Percentiles rank a stretch among this genome's conserved stretches.
Conservation (phyloP, 2,113 vertebrate species). For the Neodontobutis hainanensis region DNA sequence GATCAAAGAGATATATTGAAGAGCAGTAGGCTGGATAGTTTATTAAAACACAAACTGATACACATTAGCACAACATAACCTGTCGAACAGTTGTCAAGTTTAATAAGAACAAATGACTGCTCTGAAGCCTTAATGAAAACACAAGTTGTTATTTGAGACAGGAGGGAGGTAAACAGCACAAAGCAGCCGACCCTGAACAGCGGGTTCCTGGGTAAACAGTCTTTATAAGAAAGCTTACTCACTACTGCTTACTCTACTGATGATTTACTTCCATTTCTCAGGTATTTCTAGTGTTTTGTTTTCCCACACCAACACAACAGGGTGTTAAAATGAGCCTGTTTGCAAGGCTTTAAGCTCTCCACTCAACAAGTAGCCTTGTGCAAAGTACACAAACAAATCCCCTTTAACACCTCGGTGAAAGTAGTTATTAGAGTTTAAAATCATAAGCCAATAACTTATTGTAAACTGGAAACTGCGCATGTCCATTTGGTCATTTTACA, state of each 20-base stretch:
- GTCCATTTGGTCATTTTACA: background rate
- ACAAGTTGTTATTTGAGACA: constrained; percentile 22
- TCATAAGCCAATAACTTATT: background rate
- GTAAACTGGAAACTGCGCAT: background rate
- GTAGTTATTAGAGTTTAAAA: constrained; percentile 7
- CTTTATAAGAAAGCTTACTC: constrained; percentile 10
- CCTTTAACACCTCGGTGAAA: constrained; percentile 7
- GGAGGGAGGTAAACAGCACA: constrained; percentile 23
- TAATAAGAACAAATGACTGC: constrained; percentile 37
- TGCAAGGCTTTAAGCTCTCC: background rate
- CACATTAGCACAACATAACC: constrained; percentile 10
- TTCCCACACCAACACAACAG: background rate
- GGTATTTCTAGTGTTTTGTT: constrained; percentile 1
- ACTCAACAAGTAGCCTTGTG: background rate
- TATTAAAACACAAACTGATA: constrained; percentile 3
- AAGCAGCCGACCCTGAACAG: constrained; percentile 46
- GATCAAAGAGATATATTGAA: constrained; percentile 46
- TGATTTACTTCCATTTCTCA: background rate
- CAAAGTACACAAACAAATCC: constrained; percentile 8
- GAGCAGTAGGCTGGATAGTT: constrained; percentile 29
- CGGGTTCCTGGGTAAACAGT: constrained; percentile 64
- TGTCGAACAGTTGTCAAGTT: constrained; percentile 24
- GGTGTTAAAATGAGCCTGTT: background rate
- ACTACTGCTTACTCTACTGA: constrained; percentile 11
- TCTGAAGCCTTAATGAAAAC: constrained; percentile 30